A percentile compares a stretch with the other conserved stretches of the same genome.
These are phyloP conservation scores for Ormyrus thymus DNA, from an alignment of 2,888 invertebrate genomes.

Conservation along the genomic window DNA sequence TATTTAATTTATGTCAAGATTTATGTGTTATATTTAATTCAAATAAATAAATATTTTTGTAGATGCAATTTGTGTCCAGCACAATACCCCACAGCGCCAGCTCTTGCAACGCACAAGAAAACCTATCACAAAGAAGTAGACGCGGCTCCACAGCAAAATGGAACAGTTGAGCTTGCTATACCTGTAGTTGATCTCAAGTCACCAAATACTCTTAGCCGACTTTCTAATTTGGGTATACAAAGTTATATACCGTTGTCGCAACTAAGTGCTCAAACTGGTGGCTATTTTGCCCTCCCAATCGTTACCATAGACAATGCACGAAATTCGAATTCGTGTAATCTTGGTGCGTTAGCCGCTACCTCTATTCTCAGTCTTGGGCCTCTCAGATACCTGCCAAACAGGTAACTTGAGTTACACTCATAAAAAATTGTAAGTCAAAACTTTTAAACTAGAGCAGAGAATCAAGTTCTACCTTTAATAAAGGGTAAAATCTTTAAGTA, in stretches of 20 bases:
- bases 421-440: too few species aligned
- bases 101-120: constrained; percentile 80
- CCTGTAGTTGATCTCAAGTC: constrained; percentile 85
- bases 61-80: constrained; percentile 84
- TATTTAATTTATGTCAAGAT: not conserved
- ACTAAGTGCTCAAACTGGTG: constrained; percentile 78
- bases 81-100: constrained; percentile 81
- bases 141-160: constrained; percentile 66
- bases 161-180: constrained; percentile 80
- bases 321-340: constrained; percentile 78
- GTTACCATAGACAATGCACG: constrained; percentile 81
- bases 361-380: constrained; percentile 85
- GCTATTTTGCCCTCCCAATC: constrained; percentile 84
- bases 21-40: not conserved
- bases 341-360: constrained; percentile 82
- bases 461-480: too few species aligned
- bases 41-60: constrained; percentile 42
- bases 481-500: too few species aligned
- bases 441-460: too few species aligned
- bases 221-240: constrained; percentile 82
- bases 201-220: constrained; percentile 80
- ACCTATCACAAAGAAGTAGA: constrained; percentile 78
- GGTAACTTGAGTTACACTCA: constrained; percentile 40
- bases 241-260: constrained; percentile 85
- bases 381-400: constrained; percentile 75